These are phyloP conservation scores for Netelia melanura DNA, from an alignment of 2,888 invertebrate species.

Conservation along the genomic window DNA sequence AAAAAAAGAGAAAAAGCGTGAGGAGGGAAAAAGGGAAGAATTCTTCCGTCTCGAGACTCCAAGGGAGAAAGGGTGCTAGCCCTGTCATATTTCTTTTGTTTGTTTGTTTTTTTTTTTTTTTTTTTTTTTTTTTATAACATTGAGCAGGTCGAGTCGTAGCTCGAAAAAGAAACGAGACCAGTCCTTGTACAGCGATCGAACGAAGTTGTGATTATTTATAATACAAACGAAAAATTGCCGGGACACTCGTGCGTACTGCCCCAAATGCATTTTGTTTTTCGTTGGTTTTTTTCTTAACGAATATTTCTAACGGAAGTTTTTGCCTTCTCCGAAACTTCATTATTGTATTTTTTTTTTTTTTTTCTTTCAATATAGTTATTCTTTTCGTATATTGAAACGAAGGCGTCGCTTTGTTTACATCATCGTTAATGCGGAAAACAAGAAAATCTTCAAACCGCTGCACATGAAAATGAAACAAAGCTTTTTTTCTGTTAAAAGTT, in stretches of 20 bases:
- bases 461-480: neutral
- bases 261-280: conserved; percentile 73
- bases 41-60: conserved; percentile 31
- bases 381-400: conserved; percentile 15
- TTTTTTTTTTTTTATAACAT: neutral
- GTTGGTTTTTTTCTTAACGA: conserved; percentile 32
- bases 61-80: conserved; percentile 60
- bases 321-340: conserved; percentile 29
- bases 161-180: conserved; percentile 64
- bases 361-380: neutral
- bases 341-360: conserved; percentile 21
- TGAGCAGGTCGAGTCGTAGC: conserved; percentile 43
- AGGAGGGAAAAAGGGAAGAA: neutral
- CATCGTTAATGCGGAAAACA: neutral
- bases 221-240: conserved; percentile 77
- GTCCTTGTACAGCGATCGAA: conserved; percentile 72
- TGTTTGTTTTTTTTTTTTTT: conserved; percentile 1
- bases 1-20: neutral
- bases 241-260: conserved; percentile 76
- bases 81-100: conserved; percentile 64
- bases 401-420: neutral
- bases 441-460: neutral
- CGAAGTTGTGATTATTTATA: conserved; percentile 80
- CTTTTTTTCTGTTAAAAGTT: conserved; percentile 10
- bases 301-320: conserved; percentile 17